A percentile compares a stretch with the other conserved stretches of the same genome.
Evolutionary conservation across 1,140 invertebrate genomes (phyloP).

Genomic region (Tribolium castaneum): DNA sequence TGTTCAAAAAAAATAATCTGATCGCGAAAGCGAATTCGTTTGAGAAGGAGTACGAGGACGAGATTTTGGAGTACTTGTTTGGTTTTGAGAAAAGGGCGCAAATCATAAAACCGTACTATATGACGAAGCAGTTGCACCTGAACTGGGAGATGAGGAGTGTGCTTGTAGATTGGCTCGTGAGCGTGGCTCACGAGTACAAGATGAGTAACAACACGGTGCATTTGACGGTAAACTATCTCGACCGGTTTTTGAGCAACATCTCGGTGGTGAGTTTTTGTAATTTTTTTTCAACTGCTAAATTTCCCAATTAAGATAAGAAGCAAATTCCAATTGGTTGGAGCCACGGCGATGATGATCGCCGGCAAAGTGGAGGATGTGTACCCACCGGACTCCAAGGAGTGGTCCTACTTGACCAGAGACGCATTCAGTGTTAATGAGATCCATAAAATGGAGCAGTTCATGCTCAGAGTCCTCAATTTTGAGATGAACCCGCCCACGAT

Average conservation of each 20-base stretch:
- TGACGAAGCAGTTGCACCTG: constrained; percentile 73
- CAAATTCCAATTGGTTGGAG: constrained; percentile 78
- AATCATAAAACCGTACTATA: constrained; percentile 69
- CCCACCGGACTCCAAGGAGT: constrained; percentile 73
- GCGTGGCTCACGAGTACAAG: constrained; percentile 72
- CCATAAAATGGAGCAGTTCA: constrained; percentile 72
- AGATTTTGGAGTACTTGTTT: constrained; percentile 53
- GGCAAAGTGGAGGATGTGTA: constrained; percentile 78
- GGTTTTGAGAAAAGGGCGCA: constrained; percentile 49
- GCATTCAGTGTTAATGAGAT: constrained; percentile 72
- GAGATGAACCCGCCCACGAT: constrained; percentile 70
- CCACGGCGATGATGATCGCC: constrained; percentile 76
- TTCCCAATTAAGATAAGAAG: constrained; percentile 62
- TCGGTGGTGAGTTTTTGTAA: constrained; percentile 65
- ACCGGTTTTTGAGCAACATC: constrained; percentile 75
- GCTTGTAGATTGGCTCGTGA: constrained; percentile 74
- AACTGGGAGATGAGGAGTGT: constrained; percentile 69
- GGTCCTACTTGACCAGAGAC: constrained; percentile 76
- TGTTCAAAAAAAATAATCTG: not conserved
- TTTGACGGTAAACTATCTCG: constrained; percentile 74
- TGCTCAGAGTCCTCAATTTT: constrained; percentile 72
- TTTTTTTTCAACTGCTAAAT: not conserved
- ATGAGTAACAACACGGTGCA: constrained; percentile 70
- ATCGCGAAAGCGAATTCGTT: not conserved
- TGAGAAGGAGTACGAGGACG: constrained; percentile 42